Evolutionary conservation across 1,140 invertebrate genomes (phyloP).

Genomic region (Oedothorax gibbosus): DNA sequence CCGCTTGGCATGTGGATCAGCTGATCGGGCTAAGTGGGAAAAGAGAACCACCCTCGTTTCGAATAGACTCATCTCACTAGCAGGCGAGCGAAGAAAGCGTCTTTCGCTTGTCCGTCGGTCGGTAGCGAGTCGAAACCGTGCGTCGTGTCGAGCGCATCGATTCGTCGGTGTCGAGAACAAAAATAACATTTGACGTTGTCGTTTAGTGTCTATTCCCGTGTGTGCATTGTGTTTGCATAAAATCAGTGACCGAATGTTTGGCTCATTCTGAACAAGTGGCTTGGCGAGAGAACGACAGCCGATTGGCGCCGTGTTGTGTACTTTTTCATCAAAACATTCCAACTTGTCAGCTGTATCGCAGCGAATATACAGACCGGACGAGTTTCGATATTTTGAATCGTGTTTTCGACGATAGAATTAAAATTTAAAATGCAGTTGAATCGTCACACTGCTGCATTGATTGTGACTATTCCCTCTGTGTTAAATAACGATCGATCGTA

Average conservation of each 20-base stretch:
- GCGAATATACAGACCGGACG: not conserved
- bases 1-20: not conserved
- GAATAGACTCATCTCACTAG: slow-evolving; percentile 44
- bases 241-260: not conserved
- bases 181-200: not conserved
- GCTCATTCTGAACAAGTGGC: slow-evolving; percentile 7
- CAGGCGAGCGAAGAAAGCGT: slow-evolving; percentile 46
- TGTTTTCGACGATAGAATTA: not conserved
- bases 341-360: slow-evolving; percentile 39
- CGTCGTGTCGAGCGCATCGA: not conserved
- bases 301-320: not conserved
- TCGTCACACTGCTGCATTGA: not conserved
- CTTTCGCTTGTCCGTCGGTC: slow-evolving; percentile 34
- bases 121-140: not conserved
- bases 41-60: slow-evolving; percentile 22
- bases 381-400: not conserved
- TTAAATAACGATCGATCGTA: slow-evolving; percentile 38
- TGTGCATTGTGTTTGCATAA: not conserved
- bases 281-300: not conserved
- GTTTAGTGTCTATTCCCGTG: too few relatives aligned
- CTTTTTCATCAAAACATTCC: slow-evolving; percentile 25
- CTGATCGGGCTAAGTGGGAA: slow-evolving; percentile 5
- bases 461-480: slow-evolving; percentile 4
- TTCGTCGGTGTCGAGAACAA: not conserved
- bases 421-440: slow-evolving; percentile 8